Conservation (phyloP, 2,888 invertebrate species). For the Laothoe populi region DNA sequence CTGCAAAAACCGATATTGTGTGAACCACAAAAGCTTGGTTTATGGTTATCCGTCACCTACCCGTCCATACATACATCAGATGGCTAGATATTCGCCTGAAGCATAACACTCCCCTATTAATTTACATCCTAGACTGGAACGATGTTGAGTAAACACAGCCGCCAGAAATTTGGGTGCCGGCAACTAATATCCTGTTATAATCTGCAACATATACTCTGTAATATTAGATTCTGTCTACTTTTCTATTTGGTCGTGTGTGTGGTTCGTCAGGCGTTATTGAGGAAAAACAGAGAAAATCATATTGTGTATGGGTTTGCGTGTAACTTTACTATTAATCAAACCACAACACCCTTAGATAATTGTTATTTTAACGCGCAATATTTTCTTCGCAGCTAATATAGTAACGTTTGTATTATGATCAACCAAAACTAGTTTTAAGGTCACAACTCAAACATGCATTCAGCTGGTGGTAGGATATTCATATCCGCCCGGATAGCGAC, state of each 20-base stretch:
- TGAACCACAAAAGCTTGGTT: not conserved
- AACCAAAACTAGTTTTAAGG: too few relatives aligned
- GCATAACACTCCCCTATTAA: conserved; percentile 18
- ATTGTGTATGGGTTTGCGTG: conserved; percentile 9
- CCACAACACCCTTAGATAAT: conserved; percentile 13
- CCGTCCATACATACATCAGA: conserved; percentile 12
- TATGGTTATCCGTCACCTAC: conserved; percentile 14
- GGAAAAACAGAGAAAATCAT: not conserved
- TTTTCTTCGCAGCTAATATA: not conserved
- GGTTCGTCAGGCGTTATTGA: conserved; percentile 5
- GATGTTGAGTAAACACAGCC: conserved; percentile 9
- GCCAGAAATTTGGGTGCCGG: conserved; percentile 14
- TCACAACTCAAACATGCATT: too few relatives aligned
- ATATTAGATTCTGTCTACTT: conserved; percentile 4
- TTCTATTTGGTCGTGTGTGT: not conserved
- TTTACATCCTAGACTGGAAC: conserved; percentile 21
- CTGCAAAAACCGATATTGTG: conserved; percentile 1
- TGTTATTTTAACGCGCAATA: conserved; percentile 2
- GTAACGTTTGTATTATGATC: too few relatives aligned
- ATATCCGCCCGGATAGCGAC: too few relatives aligned
- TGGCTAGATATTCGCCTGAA: conserved; percentile 11
- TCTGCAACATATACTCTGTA: conserved; percentile 3
- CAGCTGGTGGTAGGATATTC: too few relatives aligned
- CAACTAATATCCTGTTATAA: conserved; percentile 25
- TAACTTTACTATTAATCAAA: conserved; percentile 14